These are phyloP conservation scores for mouse (Mus musculus) DNA, from an alignment of 2,113 vertebrate species.

Conservation along the genomic window DNA sequence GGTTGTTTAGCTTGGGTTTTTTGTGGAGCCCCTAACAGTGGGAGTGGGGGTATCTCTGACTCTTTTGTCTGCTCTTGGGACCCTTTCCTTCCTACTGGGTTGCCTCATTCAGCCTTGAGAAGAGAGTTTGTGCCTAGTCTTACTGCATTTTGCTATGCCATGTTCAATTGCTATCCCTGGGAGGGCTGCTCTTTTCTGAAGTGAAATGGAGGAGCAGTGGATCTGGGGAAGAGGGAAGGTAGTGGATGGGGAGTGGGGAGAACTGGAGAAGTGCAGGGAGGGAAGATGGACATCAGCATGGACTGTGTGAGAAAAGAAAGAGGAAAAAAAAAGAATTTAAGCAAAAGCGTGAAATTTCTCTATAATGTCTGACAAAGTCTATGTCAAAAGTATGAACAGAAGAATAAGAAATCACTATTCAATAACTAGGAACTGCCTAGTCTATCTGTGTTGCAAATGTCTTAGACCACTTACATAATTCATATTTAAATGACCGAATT, in stretches of 20 bases:
- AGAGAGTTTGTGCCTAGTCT: background rate
- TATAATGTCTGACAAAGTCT: background rate
- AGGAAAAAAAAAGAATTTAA: background rate
- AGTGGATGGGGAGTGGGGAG: background rate
- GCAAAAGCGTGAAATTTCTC: background rate
- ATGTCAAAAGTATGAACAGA: background rate
- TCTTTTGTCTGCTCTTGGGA: background rate
- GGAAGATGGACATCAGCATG: background rate
- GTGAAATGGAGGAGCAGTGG: background rate
- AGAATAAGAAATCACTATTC: background rate
- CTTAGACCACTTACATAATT: conserved; percentile 43
- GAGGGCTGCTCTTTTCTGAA: background rate
- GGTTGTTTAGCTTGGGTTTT: background rate
- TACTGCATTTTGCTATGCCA: background rate
- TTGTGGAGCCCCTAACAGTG: background rate
- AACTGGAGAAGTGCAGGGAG: background rate
- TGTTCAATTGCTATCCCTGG: background rate
- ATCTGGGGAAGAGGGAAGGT: background rate
- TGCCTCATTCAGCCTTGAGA: background rate
- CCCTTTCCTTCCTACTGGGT: background rate
- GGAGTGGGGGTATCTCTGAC: background rate
- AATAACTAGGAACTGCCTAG: background rate
- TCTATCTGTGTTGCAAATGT: background rate
- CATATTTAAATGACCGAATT: background rate
- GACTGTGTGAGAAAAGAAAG: background rate